These are phyloP conservation scores for Strigops habroptila DNA, from an alignment of 2,113 vertebrate species.

Conservation along the genomic window DNA sequence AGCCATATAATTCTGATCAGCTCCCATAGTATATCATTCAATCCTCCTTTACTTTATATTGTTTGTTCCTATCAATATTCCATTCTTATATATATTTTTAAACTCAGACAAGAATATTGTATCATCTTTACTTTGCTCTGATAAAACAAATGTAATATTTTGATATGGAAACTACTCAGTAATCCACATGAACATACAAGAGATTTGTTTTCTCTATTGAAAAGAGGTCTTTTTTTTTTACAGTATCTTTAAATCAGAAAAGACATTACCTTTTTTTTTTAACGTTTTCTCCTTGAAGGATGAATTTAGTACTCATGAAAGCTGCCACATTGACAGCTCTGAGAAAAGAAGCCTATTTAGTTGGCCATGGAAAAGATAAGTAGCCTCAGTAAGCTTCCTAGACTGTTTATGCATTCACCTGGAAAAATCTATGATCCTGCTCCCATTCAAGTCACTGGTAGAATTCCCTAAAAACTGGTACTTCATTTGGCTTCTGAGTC, in stretches of 20 bases:
- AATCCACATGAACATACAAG: constrained; percentile 64
- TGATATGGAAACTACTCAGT: constrained; percentile 61
- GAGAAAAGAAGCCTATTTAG: constrained; percentile 53
- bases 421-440: constrained; percentile 18
- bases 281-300: constrained; percentile 33
- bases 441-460: neutral
- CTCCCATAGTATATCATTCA: constrained; percentile 14
- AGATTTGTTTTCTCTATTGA: constrained; percentile 57
- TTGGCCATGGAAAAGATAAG: constrained; percentile 40
- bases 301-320: constrained; percentile 39
- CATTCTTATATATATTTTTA: constrained; percentile 65
- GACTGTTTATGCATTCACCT: neutral
- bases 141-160: constrained; percentile 70
- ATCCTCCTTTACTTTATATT: constrained; percentile 14
- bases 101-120: constrained; percentile 61
- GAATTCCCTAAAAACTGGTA: neutral
- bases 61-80: constrained; percentile 60
- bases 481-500: neutral
- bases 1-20: constrained; percentile 66
- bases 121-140: constrained; percentile 66
- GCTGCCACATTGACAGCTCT: constrained; percentile 25
- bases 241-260: constrained; percentile 63
- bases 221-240: constrained; percentile 21
- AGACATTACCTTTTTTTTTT: constrained; percentile 5
- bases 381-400: neutral